Percentiles rank a stretch among this genome's conserved stretches.
These are phyloP conservation scores for Melieria crassipennis DNA, from an alignment of 2,888 invertebrate genomes.

Conservation along the genomic window DNA sequence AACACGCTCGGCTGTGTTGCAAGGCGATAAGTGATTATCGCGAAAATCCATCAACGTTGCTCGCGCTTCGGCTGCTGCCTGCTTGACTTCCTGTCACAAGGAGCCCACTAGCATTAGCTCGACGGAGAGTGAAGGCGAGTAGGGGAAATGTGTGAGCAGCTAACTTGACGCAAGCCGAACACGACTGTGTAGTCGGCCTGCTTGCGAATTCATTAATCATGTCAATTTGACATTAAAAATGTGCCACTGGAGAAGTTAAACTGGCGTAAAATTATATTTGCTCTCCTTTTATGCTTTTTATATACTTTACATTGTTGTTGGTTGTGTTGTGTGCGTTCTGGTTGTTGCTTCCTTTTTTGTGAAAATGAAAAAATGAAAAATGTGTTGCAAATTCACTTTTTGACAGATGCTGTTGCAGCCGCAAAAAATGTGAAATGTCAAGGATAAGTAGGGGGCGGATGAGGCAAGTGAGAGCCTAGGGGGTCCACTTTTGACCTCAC, in stretches of 20 bases:
- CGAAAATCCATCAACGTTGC: constrained; percentile 23
- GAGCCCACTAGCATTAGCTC: too few relatives aligned
- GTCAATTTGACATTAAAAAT: constrained; percentile 25
- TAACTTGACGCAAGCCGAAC: not conserved
- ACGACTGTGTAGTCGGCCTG: not conserved
- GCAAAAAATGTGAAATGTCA: constrained; percentile 6
- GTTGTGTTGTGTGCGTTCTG: not conserved
- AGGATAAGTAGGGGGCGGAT: not conserved
- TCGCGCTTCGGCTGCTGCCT: not conserved
- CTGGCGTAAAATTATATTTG: constrained; percentile 25
- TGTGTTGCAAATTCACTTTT: constrained; percentile 59
- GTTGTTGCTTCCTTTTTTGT: constrained; percentile 8
- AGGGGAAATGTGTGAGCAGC: not conserved
- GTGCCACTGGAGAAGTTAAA: constrained; percentile 25
- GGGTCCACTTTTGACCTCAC: too few relatives aligned
- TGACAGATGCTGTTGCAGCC: constrained; percentile 45
- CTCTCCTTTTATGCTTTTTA: constrained; percentile 8
- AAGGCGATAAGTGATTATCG: constrained; percentile 25
- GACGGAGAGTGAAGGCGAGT: not conserved
- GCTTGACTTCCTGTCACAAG: too few relatives aligned
- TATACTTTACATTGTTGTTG: not conserved
- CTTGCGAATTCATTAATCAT: constrained; percentile 34
- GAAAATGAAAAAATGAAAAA: constrained; percentile 33
- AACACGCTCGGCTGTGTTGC: constrained; percentile 1
- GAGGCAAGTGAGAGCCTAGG: too few relatives aligned